Percentiles rank a stretch among this genome's conserved stretches.
phyloP scores from a whole-genome alignment of 2,888 invertebrate species.

The Copidosoma aretas region DNA sequence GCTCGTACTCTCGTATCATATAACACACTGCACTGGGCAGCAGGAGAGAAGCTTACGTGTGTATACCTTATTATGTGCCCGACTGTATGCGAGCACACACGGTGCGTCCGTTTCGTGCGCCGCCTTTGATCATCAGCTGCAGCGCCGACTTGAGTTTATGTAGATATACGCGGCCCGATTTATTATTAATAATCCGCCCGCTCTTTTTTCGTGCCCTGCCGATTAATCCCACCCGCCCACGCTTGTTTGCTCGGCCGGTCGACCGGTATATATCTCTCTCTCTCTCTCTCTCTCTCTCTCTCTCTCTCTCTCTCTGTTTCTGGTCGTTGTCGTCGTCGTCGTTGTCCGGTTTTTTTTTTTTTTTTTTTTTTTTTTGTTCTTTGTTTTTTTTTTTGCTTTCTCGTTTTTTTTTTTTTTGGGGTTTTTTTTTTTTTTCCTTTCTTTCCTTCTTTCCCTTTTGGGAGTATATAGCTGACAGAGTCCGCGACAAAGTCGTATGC shows the following conservation, averaged over 20 bases:
- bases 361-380: not conserved
- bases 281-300: conserved; percentile 18
- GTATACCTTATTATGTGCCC: too few species aligned
- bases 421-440: conserved; percentile 1
- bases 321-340: not conserved
- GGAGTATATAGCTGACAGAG: not conserved
- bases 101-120: not conserved
- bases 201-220: too few species aligned
- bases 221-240: not conserved
- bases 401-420: not conserved
- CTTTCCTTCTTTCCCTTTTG: too few species aligned
- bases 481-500: conserved; percentile 20
- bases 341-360: not conserved
- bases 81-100: too few species aligned
- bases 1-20: not conserved
- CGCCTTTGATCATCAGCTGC: conserved; percentile 37
- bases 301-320: conserved; percentile 23
- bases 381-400: not conserved
- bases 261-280: too few species aligned
- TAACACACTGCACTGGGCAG: too few species aligned
- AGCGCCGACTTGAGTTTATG: too few species aligned
- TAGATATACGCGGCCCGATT: conserved; percentile 31
- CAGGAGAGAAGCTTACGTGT: too few species aligned
- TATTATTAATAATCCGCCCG: conserved; percentile 37
- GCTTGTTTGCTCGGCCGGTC: not conserved